A percentile compares a stretch with the other conserved stretches of the same genome.
Conservation (phyloP, 1,140 invertebrate species). For the Drosophila biarmipes region DNA sequence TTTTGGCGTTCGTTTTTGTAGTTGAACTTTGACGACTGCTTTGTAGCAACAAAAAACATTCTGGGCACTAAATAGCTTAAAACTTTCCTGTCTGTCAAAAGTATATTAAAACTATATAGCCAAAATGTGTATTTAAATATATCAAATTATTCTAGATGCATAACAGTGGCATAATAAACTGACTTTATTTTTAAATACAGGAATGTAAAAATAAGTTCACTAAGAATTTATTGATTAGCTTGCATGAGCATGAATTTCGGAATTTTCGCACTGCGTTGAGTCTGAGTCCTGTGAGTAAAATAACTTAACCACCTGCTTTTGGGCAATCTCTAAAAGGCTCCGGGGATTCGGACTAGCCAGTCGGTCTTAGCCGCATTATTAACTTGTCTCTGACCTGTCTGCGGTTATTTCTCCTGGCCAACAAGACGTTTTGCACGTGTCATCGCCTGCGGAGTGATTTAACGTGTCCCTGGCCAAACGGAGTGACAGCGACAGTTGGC, state of each 20-base stretch:
- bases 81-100: neutral
- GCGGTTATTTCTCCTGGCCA: constrained; percentile 27
- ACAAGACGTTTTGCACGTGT: constrained; percentile 18
- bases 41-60: neutral
- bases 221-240: too few relatives aligned
- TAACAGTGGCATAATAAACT: too few relatives aligned
- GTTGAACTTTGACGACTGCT: constrained; percentile 17
- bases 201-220: too few relatives aligned
- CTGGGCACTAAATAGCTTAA: neutral
- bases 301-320: neutral
- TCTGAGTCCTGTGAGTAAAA: neutral
- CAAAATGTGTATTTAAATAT: too few relatives aligned
- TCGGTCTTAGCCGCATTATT: constrained; percentile 30
- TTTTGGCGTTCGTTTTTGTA: constrained; percentile 32
- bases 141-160: too few relatives aligned
- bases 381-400: constrained; percentile 33
- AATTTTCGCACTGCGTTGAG: neutral
- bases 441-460: constrained; percentile 36
- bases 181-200: too few relatives aligned
- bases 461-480: constrained; percentile 12
- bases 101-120: neutral
- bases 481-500: constrained; percentile 17
- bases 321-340: neutral
- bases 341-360: neutral
- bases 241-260: too few relatives aligned